A percentile compares a stretch with the other conserved stretches of the same genome.
Conservation (phyloP, 1,140 invertebrate genomes). For the Aradophagus sp. region DNA sequence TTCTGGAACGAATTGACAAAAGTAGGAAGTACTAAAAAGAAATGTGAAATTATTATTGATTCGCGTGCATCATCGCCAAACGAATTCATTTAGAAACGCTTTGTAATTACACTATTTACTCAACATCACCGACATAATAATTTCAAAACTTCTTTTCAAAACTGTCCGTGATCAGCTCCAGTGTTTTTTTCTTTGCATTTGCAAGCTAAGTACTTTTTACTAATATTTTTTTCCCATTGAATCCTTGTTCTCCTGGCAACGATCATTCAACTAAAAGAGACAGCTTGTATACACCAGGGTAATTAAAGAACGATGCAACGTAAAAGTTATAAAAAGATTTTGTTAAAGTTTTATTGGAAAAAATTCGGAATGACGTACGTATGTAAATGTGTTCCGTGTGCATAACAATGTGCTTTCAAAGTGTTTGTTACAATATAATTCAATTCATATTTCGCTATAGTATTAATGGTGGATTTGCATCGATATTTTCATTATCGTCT, state of each 20-base stretch:
- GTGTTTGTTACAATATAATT: constrained; percentile 41
- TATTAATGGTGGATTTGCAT: constrained; percentile 48
- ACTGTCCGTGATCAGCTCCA: too few species aligned
- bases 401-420: constrained; percentile 51
- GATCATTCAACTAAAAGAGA: background rate
- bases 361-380: constrained; percentile 33
- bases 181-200: too few species aligned
- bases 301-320: constrained; percentile 31
- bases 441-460: constrained; percentile 39
- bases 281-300: constrained; percentile 7
- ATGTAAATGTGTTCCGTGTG: constrained; percentile 39
- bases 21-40: too few species aligned
- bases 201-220: too few species aligned
- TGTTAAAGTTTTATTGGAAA: constrained; percentile 42
- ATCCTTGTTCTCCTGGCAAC: background rate
- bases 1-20: too few species aligned
- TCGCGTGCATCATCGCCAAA: too few species aligned
- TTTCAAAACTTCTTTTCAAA: too few species aligned
- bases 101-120: too few species aligned
- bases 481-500: constrained; percentile 20
- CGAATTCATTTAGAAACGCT: too few species aligned
- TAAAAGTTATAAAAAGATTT: constrained; percentile 32
- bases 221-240: background rate
- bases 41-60: too few species aligned
- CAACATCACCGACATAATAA: too few species aligned